Percentiles rank a stretch among this genome's conserved stretches.
phyloP scores from a whole-genome alignment of 2,113 vertebrate genomes.

The Oenanthe melanoleuca region DNA sequence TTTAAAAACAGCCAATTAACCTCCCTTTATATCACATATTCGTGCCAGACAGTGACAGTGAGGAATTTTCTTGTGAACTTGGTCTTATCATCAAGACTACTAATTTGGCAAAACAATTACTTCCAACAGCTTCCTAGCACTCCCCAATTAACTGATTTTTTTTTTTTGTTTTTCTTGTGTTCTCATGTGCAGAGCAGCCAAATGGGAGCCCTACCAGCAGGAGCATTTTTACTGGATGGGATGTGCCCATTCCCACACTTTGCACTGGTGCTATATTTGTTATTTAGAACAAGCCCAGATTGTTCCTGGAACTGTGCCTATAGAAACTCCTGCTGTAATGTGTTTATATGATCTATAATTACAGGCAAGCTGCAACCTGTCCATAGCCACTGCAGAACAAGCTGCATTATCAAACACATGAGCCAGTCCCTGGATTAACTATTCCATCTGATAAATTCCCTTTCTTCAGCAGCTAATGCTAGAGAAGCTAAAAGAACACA shows the following conservation, averaged over 20 bases:
- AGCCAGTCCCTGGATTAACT: conserved; percentile 43
- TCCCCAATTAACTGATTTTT: background rate
- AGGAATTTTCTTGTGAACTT: background rate
- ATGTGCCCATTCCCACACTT: conserved; percentile 67
- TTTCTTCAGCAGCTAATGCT: background rate
- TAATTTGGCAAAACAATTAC: conserved; percentile 24
- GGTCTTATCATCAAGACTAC: conserved; percentile 3
- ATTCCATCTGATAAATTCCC: conserved; percentile 44
- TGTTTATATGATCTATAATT: conserved; percentile 74
- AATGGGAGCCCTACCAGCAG: background rate
- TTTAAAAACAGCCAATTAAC: background rate
- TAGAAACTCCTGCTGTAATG: conserved; percentile 78
- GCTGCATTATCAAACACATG: conserved; percentile 57
- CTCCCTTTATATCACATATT: background rate
- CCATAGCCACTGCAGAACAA: conserved; percentile 52
- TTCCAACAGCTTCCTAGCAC: background rate
- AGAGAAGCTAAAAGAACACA: background rate
- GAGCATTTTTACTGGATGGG: background rate
- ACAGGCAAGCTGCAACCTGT: conserved; percentile 70
- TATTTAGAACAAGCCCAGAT: conserved; percentile 63
- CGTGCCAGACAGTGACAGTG: background rate
- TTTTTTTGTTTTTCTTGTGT: background rate
- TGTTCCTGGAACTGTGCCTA: conserved; percentile 76
- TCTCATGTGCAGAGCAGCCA: background rate
- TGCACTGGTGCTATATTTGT: conserved; percentile 56